A percentile compares a stretch with the other conserved stretches of the same genome.
Evolutionary conservation across 2,888 invertebrate genomes (phyloP).

Genomic region (Rhingia campestris): DNA sequence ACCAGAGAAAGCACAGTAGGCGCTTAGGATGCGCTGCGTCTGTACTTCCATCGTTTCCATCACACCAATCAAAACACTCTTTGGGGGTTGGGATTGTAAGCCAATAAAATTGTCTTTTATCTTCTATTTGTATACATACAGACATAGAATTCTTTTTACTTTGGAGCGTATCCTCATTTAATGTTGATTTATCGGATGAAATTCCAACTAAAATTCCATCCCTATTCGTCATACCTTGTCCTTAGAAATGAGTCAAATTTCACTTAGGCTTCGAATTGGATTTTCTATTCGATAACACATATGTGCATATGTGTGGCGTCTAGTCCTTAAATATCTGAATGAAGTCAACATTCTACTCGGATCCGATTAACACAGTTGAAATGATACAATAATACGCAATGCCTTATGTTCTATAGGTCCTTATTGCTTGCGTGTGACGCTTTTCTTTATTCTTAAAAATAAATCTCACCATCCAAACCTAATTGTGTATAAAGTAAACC

Average conservation of each 20-base stretch:
- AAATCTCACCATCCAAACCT: background rate
- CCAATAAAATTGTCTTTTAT: conserved; percentile 12
- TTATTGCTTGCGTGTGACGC: background rate
- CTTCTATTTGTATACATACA: background rate
- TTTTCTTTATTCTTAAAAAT: background rate
- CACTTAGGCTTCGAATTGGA: background rate
- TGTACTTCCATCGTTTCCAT: background rate
- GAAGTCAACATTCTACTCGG: background rate
- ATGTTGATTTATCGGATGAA: conserved; percentile 23
- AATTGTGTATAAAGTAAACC: background rate
- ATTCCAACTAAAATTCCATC: conserved; percentile 22
- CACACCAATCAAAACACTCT: conserved; percentile 6
- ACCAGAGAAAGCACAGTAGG: background rate
- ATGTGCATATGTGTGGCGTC: background rate
- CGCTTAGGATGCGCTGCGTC: background rate
- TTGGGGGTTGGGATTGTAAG: conserved; percentile 17
- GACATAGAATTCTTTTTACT: too few relatives aligned
- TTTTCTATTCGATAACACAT: background rate
- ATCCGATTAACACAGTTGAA: conserved; percentile 11
- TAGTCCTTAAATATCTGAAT: conserved; percentile 15
- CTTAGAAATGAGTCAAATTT: conserved; percentile 12
- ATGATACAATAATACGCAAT: conserved; percentile 20
- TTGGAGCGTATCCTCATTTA: background rate
- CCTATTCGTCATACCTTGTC: background rate
- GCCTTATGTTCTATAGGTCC: conserved; percentile 5